phyloP scores from a whole-genome alignment of 2,113 vertebrate genomes.

The Camelus bactrianus region DNA sequence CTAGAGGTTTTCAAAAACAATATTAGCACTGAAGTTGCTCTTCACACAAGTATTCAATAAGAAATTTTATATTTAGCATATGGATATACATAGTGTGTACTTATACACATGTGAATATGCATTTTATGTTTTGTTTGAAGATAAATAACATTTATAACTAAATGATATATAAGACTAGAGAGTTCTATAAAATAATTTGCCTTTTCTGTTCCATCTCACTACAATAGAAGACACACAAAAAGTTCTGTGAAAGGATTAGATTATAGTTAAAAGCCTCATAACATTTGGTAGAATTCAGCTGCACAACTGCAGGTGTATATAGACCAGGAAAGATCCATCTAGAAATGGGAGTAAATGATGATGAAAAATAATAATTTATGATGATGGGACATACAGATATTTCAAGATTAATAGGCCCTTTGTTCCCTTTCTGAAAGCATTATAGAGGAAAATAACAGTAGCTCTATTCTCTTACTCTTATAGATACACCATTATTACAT shows the following conservation, averaged over 20 bases:
- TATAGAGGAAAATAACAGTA: not conserved
- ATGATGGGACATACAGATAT: not conserved
- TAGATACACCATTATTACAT: not conserved
- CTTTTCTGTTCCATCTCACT: not conserved
- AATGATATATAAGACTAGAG: not conserved
- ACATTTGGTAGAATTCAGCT: not conserved
- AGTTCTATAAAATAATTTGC: not conserved
- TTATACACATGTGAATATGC: not conserved
- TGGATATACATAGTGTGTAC: not conserved
- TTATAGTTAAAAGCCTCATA: not conserved
- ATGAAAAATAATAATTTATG: not conserved
- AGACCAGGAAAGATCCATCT: not conserved
- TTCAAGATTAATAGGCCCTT: not conserved
- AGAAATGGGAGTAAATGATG: not conserved
- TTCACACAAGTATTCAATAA: not conserved
- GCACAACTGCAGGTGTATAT: not conserved
- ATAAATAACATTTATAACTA: not conserved
- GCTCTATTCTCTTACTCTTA: not conserved
- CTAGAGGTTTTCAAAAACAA: slow-evolving; percentile 14
- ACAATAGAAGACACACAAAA: not conserved
- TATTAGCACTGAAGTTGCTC: not conserved
- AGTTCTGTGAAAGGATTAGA: not conserved
- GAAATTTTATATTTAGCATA: not conserved
- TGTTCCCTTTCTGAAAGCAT: not conserved
- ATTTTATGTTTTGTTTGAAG: not conserved